These are phyloP conservation scores for Aphidius ervi DNA, from an alignment of 1,140 invertebrate species.

Conservation along the genomic window DNA sequence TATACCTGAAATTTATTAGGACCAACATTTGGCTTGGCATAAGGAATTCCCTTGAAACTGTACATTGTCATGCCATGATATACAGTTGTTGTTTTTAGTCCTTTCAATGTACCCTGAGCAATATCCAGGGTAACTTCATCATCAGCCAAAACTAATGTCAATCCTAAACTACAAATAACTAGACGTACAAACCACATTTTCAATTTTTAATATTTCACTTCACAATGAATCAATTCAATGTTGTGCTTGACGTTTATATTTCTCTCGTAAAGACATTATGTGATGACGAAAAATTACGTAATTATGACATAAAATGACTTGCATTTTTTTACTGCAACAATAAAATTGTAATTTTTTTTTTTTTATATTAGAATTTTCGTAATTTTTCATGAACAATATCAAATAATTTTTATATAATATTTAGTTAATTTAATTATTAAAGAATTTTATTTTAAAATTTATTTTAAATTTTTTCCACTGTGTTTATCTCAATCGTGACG, in stretches of 20 bases:
- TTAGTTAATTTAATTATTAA: too few relatives aligned
- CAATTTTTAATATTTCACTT: conserved; percentile 7
- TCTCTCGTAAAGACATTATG: conserved; percentile 9
- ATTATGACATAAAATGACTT: conserved; percentile 18
- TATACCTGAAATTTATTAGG: conserved; percentile 62
- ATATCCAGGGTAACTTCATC: conserved; percentile 39
- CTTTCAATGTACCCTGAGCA: conserved; percentile 40
- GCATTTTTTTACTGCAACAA: neutral
- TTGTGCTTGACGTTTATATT: conserved; percentile 25
- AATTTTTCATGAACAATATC: too few relatives aligned
- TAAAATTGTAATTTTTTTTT: too few relatives aligned
- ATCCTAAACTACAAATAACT: conserved; percentile 24
- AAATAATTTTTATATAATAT: too few relatives aligned
- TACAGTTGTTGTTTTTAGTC: conserved; percentile 34
- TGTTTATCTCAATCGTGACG: too few relatives aligned
- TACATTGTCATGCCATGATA: conserved; percentile 40
- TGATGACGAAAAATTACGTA: conserved; percentile 22
- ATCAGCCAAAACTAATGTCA: conserved; percentile 24
- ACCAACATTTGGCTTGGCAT: conserved; percentile 62
- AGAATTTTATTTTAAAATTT: too few relatives aligned
- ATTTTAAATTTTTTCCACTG: too few relatives aligned
- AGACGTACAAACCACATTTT: conserved; percentile 34
- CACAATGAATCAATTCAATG: neutral
- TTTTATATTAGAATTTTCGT: neutral
- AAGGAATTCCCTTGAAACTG: conserved; percentile 63